Base-by-base conservation (phyloP, 2,113 vertebrate species). In the Pteronura brasiliensis region DNA sequence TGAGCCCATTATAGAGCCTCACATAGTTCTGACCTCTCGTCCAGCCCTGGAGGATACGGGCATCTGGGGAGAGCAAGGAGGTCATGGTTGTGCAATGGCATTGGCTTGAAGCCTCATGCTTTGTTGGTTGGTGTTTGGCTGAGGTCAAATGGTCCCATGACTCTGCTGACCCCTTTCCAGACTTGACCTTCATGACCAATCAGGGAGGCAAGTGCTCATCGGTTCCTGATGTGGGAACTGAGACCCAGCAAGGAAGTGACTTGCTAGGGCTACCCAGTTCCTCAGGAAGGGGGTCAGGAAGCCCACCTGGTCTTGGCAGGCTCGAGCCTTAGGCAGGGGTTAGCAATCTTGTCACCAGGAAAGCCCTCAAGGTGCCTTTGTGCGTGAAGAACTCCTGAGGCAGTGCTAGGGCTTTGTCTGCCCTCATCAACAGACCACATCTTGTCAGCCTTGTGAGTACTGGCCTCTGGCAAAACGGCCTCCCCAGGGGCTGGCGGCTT, bases 391-490 rank as follows among this genome's bases (percentile, higher is more conserved):
- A n/a, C 29, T 52, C 42, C 84, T 1, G 17, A 17, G 61, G 23
- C 34, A 14, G 47, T 11, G 14, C n/a, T 12, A 18, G 4, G 52
- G 3, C 76, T 20, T 0, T 52, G 74, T 52, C 61, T 3, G 23
- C 23, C 18, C 17, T 74, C 39, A 0, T 31, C 13, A 55, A 25
- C 47, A 36, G 29, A 47, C 82, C 8, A 49, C n/a, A 1, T 25
- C 57, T 49, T 10, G 9, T 39, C 36, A 14, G 49, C 20, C 20
- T 77, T 23, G 42, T 61, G 39, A 15, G 21, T 4, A 1, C 34
- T 55, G 1, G 10, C 4, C 15, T 18, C 14, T 18, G 36, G 2
- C 13, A 5, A 15, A 31, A 6, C 23, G 4, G 0, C 29, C 67
- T 71, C 61, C 25, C 23, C 47, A 14, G 77, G 11, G 44, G 47